A percentile compares a stretch with the other conserved stretches of the same genome.
Evolutionary conservation across 2,113 vertebrate species (phyloP).

Genomic region (Felis chaus): DNA sequence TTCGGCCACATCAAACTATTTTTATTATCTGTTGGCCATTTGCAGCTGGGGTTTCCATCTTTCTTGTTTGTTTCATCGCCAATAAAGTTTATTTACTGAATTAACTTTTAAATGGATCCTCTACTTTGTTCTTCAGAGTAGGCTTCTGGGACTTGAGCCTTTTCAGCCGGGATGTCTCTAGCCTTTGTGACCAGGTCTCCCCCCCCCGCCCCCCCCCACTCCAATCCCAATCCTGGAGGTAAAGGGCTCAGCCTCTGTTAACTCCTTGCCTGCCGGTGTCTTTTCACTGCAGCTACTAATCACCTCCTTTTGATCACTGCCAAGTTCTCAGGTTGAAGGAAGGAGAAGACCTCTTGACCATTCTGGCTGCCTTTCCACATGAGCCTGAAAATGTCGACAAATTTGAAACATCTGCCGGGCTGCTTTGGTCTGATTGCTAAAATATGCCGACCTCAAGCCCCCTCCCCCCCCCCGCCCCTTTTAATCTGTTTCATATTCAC

Average conservation of each 20-base stretch:
- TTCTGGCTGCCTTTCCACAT: conserved; percentile 81
- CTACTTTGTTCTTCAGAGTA: conserved; percentile 85
- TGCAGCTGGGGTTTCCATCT: conserved; percentile 71
- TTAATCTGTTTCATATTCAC: conserved; percentile 91
- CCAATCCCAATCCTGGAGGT: conserved; percentile 37
- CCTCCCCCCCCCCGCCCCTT: conserved; percentile 77
- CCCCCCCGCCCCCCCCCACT: background rate
- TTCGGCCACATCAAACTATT: conserved; percentile 79
- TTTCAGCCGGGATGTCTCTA: conserved; percentile 43
- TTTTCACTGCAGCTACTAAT: conserved; percentile 68
- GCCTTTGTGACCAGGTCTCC: conserved; percentile 46
- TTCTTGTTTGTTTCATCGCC: conserved; percentile 82
- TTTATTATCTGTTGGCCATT: conserved; percentile 81
- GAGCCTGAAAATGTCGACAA: conserved; percentile 85
- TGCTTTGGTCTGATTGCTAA: conserved; percentile 88
- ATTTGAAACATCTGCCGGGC: conserved; percentile 89
- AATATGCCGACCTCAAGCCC: conserved; percentile 85
- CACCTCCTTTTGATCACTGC: conserved; percentile 76
- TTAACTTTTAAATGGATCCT: conserved; percentile 82
- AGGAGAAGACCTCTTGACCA: conserved; percentile 79
- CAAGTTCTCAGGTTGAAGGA: conserved; percentile 76
- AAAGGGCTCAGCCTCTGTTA: conserved; percentile 78
- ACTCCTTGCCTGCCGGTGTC: conserved; percentile 80
- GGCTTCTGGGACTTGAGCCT: conserved; percentile 66
- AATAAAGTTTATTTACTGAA: conserved; percentile 85